Base-by-base conservation (phyloP, 1,140 invertebrate genomes). In the Coboldia fuscipes region DNA sequence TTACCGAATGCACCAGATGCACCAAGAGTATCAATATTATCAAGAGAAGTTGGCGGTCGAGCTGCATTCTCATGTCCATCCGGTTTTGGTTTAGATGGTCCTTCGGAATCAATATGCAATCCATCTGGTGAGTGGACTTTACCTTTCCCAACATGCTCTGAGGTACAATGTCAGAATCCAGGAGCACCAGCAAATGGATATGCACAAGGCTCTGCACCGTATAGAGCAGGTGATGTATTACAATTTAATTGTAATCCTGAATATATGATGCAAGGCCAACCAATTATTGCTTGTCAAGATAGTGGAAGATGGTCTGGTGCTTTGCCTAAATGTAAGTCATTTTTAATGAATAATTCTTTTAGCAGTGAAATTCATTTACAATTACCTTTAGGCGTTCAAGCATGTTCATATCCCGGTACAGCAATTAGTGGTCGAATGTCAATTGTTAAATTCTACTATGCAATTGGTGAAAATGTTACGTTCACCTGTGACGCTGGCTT, bases 161-260 rank as follows among this genome's bases (percentile, higher is more conserved):
- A 79, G 62, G 79, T 81, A 22, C 72, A 72, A 41, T 84, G 75
- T 47, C 68, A 66, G 38, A 64, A 66, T 40, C 75, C 75, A 0
- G 64, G 64, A 14, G 56, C 67, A 5, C 80, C 79, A 4, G 64
- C 70, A 31, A 75, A 83, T 44, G 80, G 80, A 19, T 78, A 75
- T 51, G 67, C 78, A 34, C 72, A 72, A 45, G 75, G 74, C 18
- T 63, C 61, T 35, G 68, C 67, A 29, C 72, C 70, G 12, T 83
- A 77, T 55, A 66, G 75, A 45, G 76, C 76, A 15, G 80, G 81
- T 12, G 80, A 86, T 51, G 68, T 84, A 15, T 67, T 84, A 13
- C 76, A 84, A 48, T 81, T 82, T 58, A 75, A 75, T 50, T 90
- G 85, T 57, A 72, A 81, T 56, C 69, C 76, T 28, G 80, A 84